Conservation (phyloP, 2,797 vertebrate species). For the Monodelphis domestica region DNA sequence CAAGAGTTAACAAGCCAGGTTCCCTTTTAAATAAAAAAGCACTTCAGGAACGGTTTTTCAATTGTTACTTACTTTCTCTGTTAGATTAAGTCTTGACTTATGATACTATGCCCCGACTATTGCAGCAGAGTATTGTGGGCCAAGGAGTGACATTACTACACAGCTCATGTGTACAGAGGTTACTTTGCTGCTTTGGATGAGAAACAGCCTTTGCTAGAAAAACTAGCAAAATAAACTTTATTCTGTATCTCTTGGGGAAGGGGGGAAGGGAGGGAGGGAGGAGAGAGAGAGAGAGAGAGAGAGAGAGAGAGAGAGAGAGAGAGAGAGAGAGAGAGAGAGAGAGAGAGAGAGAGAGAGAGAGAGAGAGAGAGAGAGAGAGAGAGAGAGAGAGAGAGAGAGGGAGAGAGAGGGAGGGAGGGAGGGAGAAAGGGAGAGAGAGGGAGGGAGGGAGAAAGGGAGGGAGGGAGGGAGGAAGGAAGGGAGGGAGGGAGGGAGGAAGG, state of each 20-base stretch:
- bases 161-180: slow-evolving; percentile 36
- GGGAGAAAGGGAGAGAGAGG: too few species aligned
- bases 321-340: too few species aligned
- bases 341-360: too few species aligned
- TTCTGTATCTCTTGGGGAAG: slow-evolving; percentile 39
- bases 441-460: too few species aligned
- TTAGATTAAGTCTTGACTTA: slow-evolving; percentile 58
- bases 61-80: slow-evolving; percentile 60
- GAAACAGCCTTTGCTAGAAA: slow-evolving; percentile 33
- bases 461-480: too few species aligned
- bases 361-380: too few species aligned
- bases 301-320: too few species aligned
- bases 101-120: slow-evolving; percentile 36
- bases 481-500: too few species aligned
- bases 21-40: slow-evolving; percentile 52
- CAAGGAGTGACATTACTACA: slow-evolving; percentile 45
- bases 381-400: too few species aligned
- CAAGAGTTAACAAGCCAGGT: slow-evolving; percentile 68
- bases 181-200: slow-evolving; percentile 31
- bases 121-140: slow-evolving; percentile 46
- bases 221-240: slow-evolving; percentile 53
- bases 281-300: too few species aligned
- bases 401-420: too few species aligned
- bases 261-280: too few species aligned
- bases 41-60: slow-evolving; percentile 61